phyloP scores from a whole-genome alignment of 23 tunicate species.

The Halocynthia roretzi region DNA sequence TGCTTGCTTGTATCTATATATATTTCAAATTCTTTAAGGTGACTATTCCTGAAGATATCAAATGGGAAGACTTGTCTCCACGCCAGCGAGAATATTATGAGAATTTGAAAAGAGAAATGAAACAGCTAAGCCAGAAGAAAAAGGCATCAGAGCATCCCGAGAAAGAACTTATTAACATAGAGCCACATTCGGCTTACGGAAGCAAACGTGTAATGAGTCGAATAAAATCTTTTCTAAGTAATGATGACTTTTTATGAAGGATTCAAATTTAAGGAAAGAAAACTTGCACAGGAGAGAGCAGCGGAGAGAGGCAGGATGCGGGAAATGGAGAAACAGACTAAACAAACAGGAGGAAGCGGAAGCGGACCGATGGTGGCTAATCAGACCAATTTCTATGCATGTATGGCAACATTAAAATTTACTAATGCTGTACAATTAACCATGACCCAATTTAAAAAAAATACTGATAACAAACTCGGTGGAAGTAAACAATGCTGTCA shows the following conservation, averaged over 20 bases:
- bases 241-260: neutral
- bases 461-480: no score
- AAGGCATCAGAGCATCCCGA: neutral
- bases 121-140: neutral
- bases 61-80: constrained; percentile 35
- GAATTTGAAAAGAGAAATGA: constrained; percentile 29
- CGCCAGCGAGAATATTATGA: constrained; percentile 44
- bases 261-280: constrained; percentile 39
- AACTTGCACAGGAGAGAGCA: constrained; percentile 59
- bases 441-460: neutral
- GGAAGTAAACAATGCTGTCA: no score
- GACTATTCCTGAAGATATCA: constrained; percentile 1
- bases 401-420: constrained; percentile 10
- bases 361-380: constrained; percentile 36
- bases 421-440: neutral
- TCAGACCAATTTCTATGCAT: constrained; percentile 78
- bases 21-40: constrained; percentile 6
- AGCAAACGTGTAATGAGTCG: constrained; percentile 31
- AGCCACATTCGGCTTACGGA: constrained; percentile 55
- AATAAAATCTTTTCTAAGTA: neutral
- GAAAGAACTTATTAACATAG: constrained; percentile 41
- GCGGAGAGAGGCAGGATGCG: constrained; percentile 38
- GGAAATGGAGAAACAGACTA: constrained; percentile 38
- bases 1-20: neutral
- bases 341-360: constrained; percentile 5